These are phyloP conservation scores for Drosophila algonquin DNA, from an alignment of 2,888 invertebrate species.

Conservation along the genomic window DNA sequence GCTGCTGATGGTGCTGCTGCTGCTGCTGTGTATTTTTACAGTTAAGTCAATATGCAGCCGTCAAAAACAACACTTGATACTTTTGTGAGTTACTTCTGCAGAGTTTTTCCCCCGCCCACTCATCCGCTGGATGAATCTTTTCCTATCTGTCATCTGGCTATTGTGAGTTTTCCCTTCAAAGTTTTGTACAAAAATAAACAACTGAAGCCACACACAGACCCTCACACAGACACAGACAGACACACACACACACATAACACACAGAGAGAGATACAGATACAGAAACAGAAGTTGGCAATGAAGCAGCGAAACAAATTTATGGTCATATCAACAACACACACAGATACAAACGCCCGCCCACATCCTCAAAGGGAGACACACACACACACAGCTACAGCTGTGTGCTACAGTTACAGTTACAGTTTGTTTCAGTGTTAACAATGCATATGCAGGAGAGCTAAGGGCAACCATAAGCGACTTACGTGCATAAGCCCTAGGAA, in stretches of 20 bases:
- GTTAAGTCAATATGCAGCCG: constrained; percentile 79
- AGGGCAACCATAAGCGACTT: constrained; percentile 76
- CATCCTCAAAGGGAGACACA: neutral
- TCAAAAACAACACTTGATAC: constrained; percentile 80
- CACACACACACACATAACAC: no score
- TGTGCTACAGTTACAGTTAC: constrained; percentile 9
- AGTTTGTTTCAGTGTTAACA: constrained; percentile 45
- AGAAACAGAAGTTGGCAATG: constrained; percentile 48
- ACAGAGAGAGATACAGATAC: neutral
- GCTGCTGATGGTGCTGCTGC: constrained; percentile 20
- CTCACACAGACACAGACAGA: constrained; percentile 8
- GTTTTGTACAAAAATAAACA: constrained; percentile 57
- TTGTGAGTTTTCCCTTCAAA: constrained; percentile 72
- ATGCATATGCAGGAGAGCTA: constrained; percentile 47
- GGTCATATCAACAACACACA: constrained; percentile 58
- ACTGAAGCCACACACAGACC: constrained; percentile 26
- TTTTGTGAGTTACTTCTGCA: constrained; percentile 70
- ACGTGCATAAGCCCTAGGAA: constrained; percentile 69
- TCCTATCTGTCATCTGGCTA: constrained; percentile 65
- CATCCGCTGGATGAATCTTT: constrained; percentile 13
- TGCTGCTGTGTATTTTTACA: constrained; percentile 60
- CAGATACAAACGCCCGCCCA: constrained; percentile 14
- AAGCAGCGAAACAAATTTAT: constrained; percentile 69
- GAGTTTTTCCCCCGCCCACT: constrained; percentile 27
- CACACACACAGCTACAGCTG: constrained; percentile 1